A percentile compares a stretch with the other conserved stretches of the same genome.
These are phyloP conservation scores for Phalacrocorax aristotelis DNA, from an alignment of 2,113 vertebrate genomes.

Conservation along the genomic window DNA sequence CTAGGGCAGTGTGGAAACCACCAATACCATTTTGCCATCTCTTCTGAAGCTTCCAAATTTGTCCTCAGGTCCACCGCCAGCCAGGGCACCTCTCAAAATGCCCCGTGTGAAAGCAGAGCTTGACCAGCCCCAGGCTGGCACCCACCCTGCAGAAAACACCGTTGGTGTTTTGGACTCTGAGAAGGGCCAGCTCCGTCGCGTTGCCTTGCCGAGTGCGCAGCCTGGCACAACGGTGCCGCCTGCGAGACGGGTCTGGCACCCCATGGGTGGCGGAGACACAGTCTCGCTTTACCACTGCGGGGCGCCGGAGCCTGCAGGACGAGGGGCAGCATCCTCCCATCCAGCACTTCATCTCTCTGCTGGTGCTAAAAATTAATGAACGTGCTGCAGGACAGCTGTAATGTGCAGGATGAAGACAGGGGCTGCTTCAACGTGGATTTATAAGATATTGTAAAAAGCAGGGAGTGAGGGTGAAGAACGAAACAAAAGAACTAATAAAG, in stretches of 20 bases:
- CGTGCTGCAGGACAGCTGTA: slow-evolving; percentile 12
- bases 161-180: background rate
- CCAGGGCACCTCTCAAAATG: background rate
- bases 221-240: background rate
- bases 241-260: fast-evolving
- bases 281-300: background rate
- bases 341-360: background rate
- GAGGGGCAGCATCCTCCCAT: background rate
- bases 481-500: slow-evolving; percentile 37
- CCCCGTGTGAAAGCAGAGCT: background rate
- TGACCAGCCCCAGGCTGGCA: background rate
- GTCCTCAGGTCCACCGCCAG: background rate
- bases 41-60: background rate
- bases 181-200: fast-evolving
- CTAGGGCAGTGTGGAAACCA: background rate
- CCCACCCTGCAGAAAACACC: background rate
- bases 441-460: slow-evolving; percentile 6
- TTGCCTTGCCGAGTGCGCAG: background rate
- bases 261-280: background rate
- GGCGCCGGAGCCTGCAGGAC: background rate
- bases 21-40: background rate
- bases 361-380: slow-evolving; percentile 58
- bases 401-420: background rate
- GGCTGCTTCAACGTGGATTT: slow-evolving; percentile 45
- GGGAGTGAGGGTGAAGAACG: background rate